Evolutionary conservation across 2,113 vertebrate species (phyloP).

Genomic region (Siniperca chuatsi): DNA sequence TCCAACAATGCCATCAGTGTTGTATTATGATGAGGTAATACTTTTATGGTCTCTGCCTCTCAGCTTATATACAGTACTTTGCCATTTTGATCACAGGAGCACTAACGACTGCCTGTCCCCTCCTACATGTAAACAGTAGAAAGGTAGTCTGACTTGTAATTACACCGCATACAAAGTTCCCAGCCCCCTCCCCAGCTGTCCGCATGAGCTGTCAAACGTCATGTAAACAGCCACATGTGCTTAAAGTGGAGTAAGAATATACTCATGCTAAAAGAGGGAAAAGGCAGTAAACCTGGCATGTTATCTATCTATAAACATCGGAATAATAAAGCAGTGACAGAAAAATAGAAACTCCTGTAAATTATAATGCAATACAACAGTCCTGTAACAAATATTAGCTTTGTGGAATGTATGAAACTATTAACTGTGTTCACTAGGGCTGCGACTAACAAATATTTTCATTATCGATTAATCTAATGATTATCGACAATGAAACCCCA

Average conservation of each 20-base stretch:
- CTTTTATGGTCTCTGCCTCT: background rate
- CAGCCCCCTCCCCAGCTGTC: slow-evolving; percentile 4
- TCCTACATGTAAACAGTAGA: background rate
- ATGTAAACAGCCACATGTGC: slow-evolving; percentile 33
- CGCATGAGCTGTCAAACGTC: slow-evolving; percentile 1
- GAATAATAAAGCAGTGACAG: background rate
- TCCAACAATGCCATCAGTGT: background rate
- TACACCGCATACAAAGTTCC: background rate
- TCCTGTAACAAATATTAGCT: background rate
- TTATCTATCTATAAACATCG: too few relatives aligned
- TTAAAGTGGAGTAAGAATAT: slow-evolving; percentile 4
- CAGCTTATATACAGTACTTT: background rate
- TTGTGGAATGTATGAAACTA: background rate
- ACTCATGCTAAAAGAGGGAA: background rate
- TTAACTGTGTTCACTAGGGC: background rate
- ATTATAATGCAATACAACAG: background rate
- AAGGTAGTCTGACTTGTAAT: background rate
- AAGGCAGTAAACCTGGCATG: background rate
- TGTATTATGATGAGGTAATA: background rate
- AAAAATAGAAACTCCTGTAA: background rate
- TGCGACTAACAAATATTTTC: background rate
- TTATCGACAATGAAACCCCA: background rate
- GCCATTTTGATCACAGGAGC: background rate
- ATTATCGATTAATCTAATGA: background rate
- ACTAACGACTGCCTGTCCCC: background rate